Evolutionary conservation across 2,888 invertebrate species (phyloP), one percentile per base, ranked within the genome.

Genomic region (Euplexia lucipara): DNA sequence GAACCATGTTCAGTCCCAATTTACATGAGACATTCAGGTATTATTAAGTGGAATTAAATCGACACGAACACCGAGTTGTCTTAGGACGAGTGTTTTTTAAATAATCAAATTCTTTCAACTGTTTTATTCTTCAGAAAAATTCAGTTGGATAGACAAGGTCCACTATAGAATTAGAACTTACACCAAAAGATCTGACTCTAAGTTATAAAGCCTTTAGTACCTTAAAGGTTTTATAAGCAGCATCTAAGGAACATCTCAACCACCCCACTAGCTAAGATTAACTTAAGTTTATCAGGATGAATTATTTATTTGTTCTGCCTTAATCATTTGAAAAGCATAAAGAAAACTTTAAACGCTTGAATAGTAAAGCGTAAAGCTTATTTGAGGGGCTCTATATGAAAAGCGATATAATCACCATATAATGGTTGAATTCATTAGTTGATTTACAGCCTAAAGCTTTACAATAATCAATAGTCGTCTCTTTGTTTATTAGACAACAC

Each of bases 11-110:
- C n/a, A 48, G 41, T 22, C 34, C 12, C n/a, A 56, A 45, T 69
- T 26, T 48, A 51, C 37, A 42, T 70, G 14, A 52, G 52, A 30
- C 35, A 26, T 49, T 59, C 18, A 53, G 22, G 37, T 37, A 18
- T 47, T 34, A 75, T 51, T 75, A 75, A 47, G 26, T 45, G 41
- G 47, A 71, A 69, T 69, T 18, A 70, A 70, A 75, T 61, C 20
- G 44, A 62, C 62, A 62, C 42, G 35, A 54, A 45, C 39, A 68
- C 3, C 0, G 20, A 20, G 14, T 26, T 37, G 26, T 8, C 7
- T 26, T n/a, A 1, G 0, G n/a, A n/a, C 10, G 12, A 30, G 14
- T 39, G 10, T 58, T 7, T 22, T 18, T 16, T 7, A 16, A 8
- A 0, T 32, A 7, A 3, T 14, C 10, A 22, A 41, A 60, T 42